Evolutionary conservation across 2,113 vertebrate genomes (phyloP), one percentile per base, ranked within the genome.

Genomic region (Trichomycterus rosablanca): DNA sequence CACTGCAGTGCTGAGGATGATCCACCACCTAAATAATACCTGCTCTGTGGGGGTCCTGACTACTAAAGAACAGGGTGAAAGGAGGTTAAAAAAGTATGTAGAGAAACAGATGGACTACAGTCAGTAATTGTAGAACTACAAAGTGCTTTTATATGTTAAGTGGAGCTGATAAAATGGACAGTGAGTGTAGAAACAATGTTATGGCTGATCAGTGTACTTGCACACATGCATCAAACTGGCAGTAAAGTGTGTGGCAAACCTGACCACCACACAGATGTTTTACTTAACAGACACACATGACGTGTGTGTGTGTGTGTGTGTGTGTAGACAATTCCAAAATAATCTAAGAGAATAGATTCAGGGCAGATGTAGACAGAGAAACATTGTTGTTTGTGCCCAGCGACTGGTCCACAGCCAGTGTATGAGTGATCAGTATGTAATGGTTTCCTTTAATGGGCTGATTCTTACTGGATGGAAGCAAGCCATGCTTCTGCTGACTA

Each of bases 291-390:
- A 19, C 23, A n/a, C 23, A 26, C 30, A 49, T 15, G 54, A 15
- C 76, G 76, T 76, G 63, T 69, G 70, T 19, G 34, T 65, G 66
- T 75, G 68, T 68, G 53, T 72, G 46, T 73, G 26, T 26, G 37
- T 18, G 1, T 45, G 20, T 4, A 5, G 5, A 14, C 20, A 9
- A 18, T 45, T 77, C 63, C 39, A 18, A 73, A 37, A 66, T 40
- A 61, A 63, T 66, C 63, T 42, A 18, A 73, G 35, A 66, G 43
- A 61, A 63, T 66, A 63, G 42, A 80, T 77, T 66, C 65, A 52
- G 54, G 55, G 72, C 71, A 80, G 76, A 81, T 84, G 74, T 81
- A 71, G 67, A 80, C 78, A 84, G 77, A 74, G 63, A 68, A 75
- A 74, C 74, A 74, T 65, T 78, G 75, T 82, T 62, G 54, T 53